phyloP scores from a whole-genome alignment of 2,113 vertebrate species.

The Apistogramma diplotaenia region DNA sequence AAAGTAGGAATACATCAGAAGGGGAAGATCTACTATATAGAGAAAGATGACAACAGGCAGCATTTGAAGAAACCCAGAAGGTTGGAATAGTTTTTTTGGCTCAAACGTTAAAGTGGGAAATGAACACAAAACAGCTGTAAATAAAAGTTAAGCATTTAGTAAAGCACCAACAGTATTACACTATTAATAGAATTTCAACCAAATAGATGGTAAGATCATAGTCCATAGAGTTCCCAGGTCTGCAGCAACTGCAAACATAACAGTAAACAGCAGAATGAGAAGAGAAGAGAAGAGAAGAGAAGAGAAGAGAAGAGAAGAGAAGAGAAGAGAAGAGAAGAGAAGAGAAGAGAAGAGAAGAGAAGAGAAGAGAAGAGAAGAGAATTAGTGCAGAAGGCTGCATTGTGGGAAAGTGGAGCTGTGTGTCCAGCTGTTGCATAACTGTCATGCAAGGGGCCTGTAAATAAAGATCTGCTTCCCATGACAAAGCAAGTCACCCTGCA shows the following conservation, averaged over 20 bases:
- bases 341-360: background rate
- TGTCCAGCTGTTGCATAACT: conserved; percentile 14
- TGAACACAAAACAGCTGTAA: background rate
- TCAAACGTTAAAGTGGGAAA: background rate
- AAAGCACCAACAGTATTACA: background rate
- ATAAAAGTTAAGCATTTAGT: background rate
- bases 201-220: conserved; percentile 4
- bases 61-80: background rate
- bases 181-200: background rate
- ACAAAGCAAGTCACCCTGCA: conserved; percentile 26
- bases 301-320: background rate
- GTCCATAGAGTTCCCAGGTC: conserved; percentile 30
- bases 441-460: conserved; percentile 29
- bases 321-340: background rate
- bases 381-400: background rate
- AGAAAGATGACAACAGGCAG: conserved; percentile 6
- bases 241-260: conserved; percentile 51
- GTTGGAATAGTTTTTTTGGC: background rate
- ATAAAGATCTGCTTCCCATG: conserved; percentile 60
- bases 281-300: background rate
- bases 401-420: conserved; percentile 47
- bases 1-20: conserved; percentile 30
- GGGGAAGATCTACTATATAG: background rate
- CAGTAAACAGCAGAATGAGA: conserved; percentile 25
- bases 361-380: background rate